Conservation (phyloP, 1,140 invertebrate species). For the Protaetia brevitarsis region DNA sequence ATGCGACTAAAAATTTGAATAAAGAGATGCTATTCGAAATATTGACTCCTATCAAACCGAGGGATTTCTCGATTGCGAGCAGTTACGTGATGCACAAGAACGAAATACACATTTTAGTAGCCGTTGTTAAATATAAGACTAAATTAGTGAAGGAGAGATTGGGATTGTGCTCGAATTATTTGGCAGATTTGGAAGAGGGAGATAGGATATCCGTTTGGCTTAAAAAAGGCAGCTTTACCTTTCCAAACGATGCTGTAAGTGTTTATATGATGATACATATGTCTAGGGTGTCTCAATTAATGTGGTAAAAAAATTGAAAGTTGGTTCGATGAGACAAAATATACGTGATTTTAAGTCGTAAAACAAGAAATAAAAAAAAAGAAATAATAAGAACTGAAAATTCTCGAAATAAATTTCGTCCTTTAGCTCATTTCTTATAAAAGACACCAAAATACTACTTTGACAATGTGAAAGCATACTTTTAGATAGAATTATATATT, state of each 20-base stretch:
- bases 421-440: no score
- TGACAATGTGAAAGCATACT: no score
- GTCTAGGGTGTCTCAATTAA: no score
- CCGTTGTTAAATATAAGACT: conserved; percentile 88
- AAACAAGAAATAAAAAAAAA: no score
- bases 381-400: no score
- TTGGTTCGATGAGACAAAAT: no score
- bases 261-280: not conserved
- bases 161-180: conserved; percentile 91
- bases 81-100: conserved; percentile 55
- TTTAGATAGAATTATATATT: no score
- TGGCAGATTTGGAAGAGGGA: conserved; percentile 63
- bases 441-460: no score
- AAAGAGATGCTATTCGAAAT: conserved; percentile 84
- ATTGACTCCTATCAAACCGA: conserved; percentile 83
- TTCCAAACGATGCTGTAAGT: conserved; percentile 60
- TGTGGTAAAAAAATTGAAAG: no score
- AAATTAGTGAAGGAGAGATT: conserved; percentile 71
- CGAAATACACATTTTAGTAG: conserved; percentile 81
- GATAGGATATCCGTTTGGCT: conserved; percentile 67
- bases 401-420: no score
- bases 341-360: no score
- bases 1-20: conserved; percentile 72
- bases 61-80: conserved; percentile 97
- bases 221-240: conserved; percentile 78